Conservation (phyloP, 1,140 invertebrate species). For the Eupeodes corollae region DNA sequence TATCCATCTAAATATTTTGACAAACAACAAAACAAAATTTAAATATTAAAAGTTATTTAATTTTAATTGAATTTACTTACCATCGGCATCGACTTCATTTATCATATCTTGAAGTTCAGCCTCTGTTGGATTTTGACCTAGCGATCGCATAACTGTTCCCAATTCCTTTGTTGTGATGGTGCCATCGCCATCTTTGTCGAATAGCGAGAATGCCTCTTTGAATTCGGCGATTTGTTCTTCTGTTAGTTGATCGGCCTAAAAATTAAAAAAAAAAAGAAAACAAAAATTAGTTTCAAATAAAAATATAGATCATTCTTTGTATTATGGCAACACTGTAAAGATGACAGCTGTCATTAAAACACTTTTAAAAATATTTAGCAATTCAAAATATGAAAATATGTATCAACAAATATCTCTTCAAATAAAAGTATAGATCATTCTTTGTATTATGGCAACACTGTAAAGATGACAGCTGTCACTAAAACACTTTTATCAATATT, state of each 20-base stretch:
- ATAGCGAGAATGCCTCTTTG: slow-evolving; percentile 98
- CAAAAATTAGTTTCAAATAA: slow-evolving; percentile 3
- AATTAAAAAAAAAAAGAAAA: slow-evolving; percentile 10
- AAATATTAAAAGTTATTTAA: neutral
- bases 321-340: too few relatives aligned
- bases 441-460: too few relatives aligned
- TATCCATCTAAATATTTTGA: too few relatives aligned
- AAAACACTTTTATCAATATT: too few relatives aligned
- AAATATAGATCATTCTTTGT: too few relatives aligned
- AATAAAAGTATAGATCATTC: too few relatives aligned
- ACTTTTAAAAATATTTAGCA: too few relatives aligned
- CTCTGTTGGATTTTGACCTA: slow-evolving; percentile 99
- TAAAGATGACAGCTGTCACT: too few relatives aligned
- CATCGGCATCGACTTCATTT: slow-evolving; percentile 99
- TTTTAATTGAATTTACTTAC: slow-evolving; percentile 44
- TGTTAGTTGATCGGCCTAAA: slow-evolving; percentile 90
- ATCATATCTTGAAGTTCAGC: slow-evolving; percentile 99
- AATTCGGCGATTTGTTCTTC: slow-evolving; percentile 98
- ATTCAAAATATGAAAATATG: too few relatives aligned
- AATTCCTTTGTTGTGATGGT: slow-evolving; percentile 99
- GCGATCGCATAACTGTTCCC: slow-evolving; percentile 96
- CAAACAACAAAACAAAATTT: neutral
- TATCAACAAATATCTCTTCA: too few relatives aligned
- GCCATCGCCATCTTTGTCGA: slow-evolving; percentile 99
- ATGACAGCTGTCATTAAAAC: too few relatives aligned